Evolutionary conservation across 2,888 invertebrate genomes (phyloP), one percentile per base, ranked within the genome.

Genomic region (Sepiola atlantica): DNA sequence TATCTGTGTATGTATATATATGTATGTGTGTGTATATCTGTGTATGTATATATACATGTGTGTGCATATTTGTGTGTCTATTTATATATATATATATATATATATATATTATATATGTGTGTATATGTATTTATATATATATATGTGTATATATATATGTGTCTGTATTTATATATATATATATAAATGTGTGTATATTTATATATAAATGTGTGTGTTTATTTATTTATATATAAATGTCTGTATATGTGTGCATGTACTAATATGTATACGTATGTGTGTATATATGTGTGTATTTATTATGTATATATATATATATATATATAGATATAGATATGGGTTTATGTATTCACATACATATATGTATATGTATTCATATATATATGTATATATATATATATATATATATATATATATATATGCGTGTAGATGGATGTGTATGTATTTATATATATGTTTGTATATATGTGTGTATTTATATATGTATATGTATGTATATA

Each of bases 371-470:
- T 55, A 55, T 55, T 20, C 10, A 55, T 55, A 55, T 55, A 21
- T 55, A 21, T 55, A 28, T 16, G 8, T 16, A n/a, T 16, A 28
- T 16, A 77, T 16, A 77, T 16, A 77, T 16, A 10, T n/a, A 77
- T 77, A 77, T 77, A 77, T 77, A 77, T 77, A 77, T 77, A 77
- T 77, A 77, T 77, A 77, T 77, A 77, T 77, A 77, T 77, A 77
- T 77, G 28, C n/a, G 12, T 28, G n/a, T 28, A 77, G 28, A 61
- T 61, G 28, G 21, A 61, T 61, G 28, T 61, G 28, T 77, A 28
- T 28, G 8, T 28, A 28, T 77, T 28, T 28, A 28, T 77, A 77
- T n/a, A 77, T 77, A 77, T 77, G 14, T n/a, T 28, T 77, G 10
- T n/a, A 77, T n/a, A n/a, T 28, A 28, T n/a, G n/a, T n/a, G n/a